phyloP scores from a whole-genome alignment of 1,140 invertebrate genomes.

The Apolygus lucorum region DNA sequence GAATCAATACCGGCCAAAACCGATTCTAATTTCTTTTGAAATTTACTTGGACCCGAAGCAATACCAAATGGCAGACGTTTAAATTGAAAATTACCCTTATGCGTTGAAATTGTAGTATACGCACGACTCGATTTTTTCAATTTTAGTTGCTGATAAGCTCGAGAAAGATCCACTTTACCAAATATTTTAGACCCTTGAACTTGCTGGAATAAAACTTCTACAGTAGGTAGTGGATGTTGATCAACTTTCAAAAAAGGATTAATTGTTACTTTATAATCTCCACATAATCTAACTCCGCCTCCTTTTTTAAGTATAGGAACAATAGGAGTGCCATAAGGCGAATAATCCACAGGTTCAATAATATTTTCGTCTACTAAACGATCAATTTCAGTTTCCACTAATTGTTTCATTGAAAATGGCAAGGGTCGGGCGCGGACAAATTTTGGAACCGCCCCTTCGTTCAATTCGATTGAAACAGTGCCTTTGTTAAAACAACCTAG shows the following conservation, averaged over 20 bases:
- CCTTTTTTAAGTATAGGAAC: background rate
- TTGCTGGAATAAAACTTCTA: background rate
- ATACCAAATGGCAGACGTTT: background rate
- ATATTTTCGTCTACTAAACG: background rate
- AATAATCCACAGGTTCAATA: background rate
- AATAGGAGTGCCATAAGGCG: background rate
- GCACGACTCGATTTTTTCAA: background rate
- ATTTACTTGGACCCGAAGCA: background rate
- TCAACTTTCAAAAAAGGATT: background rate
- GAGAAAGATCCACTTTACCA: slow-evolving; percentile 15
- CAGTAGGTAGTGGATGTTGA: background rate
- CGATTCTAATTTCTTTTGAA: background rate
- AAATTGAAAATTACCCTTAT: background rate
- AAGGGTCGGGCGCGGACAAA: background rate
- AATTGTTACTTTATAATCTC: background rate
- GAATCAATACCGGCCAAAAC: slow-evolving; percentile 10
- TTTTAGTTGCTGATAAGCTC: slow-evolving; percentile 10
- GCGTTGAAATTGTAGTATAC: slow-evolving; percentile 5
- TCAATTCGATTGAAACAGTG: background rate
- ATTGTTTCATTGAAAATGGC: background rate
- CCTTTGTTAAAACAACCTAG: background rate
- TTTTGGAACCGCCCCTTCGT: background rate
- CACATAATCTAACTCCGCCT: background rate
- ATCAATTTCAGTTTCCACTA: background rate
- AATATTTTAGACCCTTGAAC: slow-evolving; percentile 5